Evolutionary conservation across 1,140 invertebrate species (phyloP).

Genomic region (Drosophila eugracilis): DNA sequence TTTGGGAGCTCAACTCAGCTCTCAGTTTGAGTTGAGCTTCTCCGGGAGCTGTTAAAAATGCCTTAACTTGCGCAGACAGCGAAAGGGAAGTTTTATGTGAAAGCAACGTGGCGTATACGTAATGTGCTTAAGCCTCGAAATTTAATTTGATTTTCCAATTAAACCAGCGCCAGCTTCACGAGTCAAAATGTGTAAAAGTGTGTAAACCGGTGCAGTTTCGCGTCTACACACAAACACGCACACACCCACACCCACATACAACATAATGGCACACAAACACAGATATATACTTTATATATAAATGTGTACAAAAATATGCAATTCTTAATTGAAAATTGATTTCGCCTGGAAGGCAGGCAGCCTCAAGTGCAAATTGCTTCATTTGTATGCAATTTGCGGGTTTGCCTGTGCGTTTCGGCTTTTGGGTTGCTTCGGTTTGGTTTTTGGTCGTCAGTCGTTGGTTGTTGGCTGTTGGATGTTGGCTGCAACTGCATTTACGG

Average conservation of each 20-base stretch:
- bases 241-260: no score
- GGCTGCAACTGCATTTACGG: constrained; percentile 34
- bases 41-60: constrained; percentile 41
- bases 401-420: constrained; percentile 45
- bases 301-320: constrained; percentile 59
- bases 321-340: constrained; percentile 71
- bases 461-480: constrained; percentile 12
- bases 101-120: constrained; percentile 55
- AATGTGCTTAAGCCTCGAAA: constrained; percentile 64
- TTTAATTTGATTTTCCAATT: constrained; percentile 70
- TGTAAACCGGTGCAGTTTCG: constrained; percentile 31
- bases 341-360: constrained; percentile 37
- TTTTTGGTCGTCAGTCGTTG: constrained; percentile 19
- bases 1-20: neutral
- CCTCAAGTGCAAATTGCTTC: constrained; percentile 70
- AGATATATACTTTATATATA: neutral
- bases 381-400: constrained; percentile 70
- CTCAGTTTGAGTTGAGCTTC: neutral
- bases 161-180: constrained; percentile 29
- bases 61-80: constrained; percentile 28
- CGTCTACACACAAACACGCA: neutral
- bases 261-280: no score
- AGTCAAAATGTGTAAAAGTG: constrained; percentile 45
- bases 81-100: constrained; percentile 43
- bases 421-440: constrained; percentile 36